These are phyloP conservation scores for Ctenochaetus hawaiiensis DNA, from an alignment of 2,797 vertebrate species.

Conservation along the genomic window DNA sequence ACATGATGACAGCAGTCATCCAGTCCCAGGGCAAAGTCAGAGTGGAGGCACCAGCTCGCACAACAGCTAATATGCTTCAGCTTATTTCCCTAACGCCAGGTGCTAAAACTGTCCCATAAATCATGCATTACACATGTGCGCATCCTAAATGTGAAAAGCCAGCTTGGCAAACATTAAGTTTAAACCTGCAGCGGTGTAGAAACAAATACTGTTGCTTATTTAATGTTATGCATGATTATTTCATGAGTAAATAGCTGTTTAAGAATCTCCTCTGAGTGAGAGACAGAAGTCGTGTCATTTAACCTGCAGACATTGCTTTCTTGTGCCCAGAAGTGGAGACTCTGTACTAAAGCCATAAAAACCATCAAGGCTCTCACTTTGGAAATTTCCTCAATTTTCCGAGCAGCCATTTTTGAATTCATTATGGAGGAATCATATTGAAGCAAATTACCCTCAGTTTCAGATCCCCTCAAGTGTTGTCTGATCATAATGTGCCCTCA, in stretches of 20 bases:
- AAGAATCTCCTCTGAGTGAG: constrained; percentile 8
- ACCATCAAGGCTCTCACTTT: constrained; percentile 42
- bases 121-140: constrained; percentile 24
- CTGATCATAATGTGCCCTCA: constrained; percentile 56
- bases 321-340: constrained; percentile 20
- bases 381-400: constrained; percentile 35
- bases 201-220: constrained; percentile 11
- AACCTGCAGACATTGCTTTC: constrained; percentile 31
- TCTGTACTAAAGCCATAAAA: constrained; percentile 35
- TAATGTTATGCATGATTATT: constrained; percentile 14
- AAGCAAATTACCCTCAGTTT: constrained; percentile 53
- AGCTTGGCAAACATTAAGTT: not conserved
- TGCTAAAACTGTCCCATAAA: constrained; percentile 50
- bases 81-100: constrained; percentile 68
- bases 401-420: constrained; percentile 46
- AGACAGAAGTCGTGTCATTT: constrained; percentile 4
- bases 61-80: constrained; percentile 44
- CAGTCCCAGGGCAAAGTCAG: constrained; percentile 67
- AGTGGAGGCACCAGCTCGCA: constrained; percentile 35
- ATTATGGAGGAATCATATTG: constrained; percentile 40
- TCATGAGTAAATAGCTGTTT: constrained; percentile 17
- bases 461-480: constrained; percentile 44
- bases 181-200: constrained; percentile 7
- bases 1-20: constrained; percentile 70
- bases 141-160: constrained; percentile 25